These are phyloP conservation scores for chimpanzee (Pan troglodytes) DNA, from an alignment of 2,113 vertebrate species.

Conservation along the genomic window NHGRI_mPanTro3-v2.1_pri NC_072398.2:55121001-55121500, in stretches of 20 bases:
- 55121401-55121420: background rate
- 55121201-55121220: background rate
- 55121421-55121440: background rate
- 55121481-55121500: background rate
- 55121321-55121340: background rate
- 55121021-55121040: accelerated
- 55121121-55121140: background rate
- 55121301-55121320: background rate
- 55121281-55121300: background rate
- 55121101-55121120: background rate
- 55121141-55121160: background rate
- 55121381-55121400: background rate
- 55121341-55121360: background rate
- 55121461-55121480: background rate
- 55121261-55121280: background rate
- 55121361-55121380: too few species aligned
- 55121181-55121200: background rate
- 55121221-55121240: background rate
- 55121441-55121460: accelerated
- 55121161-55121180: background rate
- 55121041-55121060: background rate
- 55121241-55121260: background rate
- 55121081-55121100: background rate
- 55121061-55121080: background rate
- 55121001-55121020: background rate